Base-by-base conservation (phyloP, 2,888 invertebrate species). In the Cheiracanthium punctorium region DNA sequence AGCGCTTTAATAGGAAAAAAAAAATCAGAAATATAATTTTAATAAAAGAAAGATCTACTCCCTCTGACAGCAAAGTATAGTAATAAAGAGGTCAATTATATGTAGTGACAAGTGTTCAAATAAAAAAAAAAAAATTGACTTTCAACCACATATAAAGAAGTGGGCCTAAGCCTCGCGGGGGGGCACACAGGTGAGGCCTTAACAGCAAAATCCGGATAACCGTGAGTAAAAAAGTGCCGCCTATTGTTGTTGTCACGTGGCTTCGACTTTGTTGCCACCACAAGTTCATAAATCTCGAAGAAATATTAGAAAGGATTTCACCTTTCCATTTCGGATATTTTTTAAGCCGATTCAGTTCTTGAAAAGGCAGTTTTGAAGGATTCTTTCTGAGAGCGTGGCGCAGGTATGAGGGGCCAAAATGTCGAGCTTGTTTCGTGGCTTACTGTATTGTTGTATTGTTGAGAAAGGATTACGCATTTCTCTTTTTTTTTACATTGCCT, bases 1-100 rank as follows among this genome's bases (percentile, higher is more conserved):
- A 17, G 12, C 24, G 17, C n/a, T 14, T 10, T 10, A 65, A 28
- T n/a, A 65, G 29, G 30, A 20, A n/a, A 67, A 67, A 12, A 32
- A 67, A 48, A 48, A 48, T 17, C 5, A 17, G 48, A 48, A 48
- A 48, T 48, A 2, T 24, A 33, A 69, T 33, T 69, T 20, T 69
- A 12, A 32, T 33, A n/a, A 69, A 69, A 69, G 29, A 69, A 32
- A 33, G 10, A 17, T 24, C 33, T 69, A 73, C 48, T 69, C 69
- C 64, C 74, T 37, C 65, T 29, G 74, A 48, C 65, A 64, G 33
- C 32, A 30, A 43, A 76, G 52, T 71, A 65, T 43, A 52, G 73
- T 72, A 67, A 84, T 77, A 84, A 84, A 84, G 77, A 77, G 77
- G 82, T 73, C 82, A 84, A 84, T 84, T 84, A 77, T 77, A 84